Conservation (phyloP, 2,888 invertebrate species). For the Trichopoda pennipes region DNA sequence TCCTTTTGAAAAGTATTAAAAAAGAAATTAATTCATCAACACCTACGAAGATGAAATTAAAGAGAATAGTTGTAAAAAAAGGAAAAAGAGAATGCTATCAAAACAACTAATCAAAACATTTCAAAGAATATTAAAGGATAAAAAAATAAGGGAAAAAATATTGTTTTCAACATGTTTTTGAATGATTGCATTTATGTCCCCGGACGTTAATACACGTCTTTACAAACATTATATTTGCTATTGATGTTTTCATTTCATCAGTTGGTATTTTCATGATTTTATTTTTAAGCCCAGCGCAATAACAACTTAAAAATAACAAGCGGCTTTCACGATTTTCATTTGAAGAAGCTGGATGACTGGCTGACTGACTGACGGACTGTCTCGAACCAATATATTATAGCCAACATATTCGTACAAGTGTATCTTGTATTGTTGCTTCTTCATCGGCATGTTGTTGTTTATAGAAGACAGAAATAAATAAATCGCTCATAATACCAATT, state of each 20-base stretch:
- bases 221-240: neutral
- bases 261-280: constrained; percentile 7
- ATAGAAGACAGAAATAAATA: constrained; percentile 68
- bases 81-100: neutral
- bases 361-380: neutral
- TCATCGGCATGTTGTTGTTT: constrained; percentile 23
- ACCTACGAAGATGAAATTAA: constrained; percentile 12
- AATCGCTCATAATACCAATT: constrained; percentile 81
- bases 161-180: constrained; percentile 25
- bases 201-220: constrained; percentile 3
- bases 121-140: constrained; percentile 23
- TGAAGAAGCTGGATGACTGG: neutral
- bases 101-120: constrained; percentile 44
- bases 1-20: neutral
- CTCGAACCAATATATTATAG: neutral
- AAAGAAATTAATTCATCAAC: constrained; percentile 27
- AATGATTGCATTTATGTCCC: constrained; percentile 23
- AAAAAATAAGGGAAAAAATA: constrained; percentile 15
- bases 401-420: neutral
- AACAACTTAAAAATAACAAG: constrained; percentile 3
- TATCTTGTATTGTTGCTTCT: constrained; percentile 24
- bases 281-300: constrained; percentile 25
- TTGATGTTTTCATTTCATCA: constrained; percentile 14
- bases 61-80: neutral
- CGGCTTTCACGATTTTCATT: constrained; percentile 12